Base-by-base conservation (phyloP, 1,140 invertebrate species). In the Himalopsyche phryganea region DNA sequence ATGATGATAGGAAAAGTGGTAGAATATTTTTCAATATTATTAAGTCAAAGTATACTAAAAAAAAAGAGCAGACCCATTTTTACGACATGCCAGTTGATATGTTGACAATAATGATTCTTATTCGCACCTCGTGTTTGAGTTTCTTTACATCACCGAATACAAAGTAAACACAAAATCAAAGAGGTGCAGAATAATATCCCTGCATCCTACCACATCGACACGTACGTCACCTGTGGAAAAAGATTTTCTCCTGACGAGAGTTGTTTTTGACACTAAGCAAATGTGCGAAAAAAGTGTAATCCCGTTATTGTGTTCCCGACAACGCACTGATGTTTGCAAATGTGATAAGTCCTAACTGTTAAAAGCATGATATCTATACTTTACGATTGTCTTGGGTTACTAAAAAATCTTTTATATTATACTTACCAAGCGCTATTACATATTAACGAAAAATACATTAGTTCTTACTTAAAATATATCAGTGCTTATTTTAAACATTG, bases 201-300 rank as follows among this genome's bases (percentile, higher is more conserved):
- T 11, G 36, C 48, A 50, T 28, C 9, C 9, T 28, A 9, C 23
- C 23, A 9, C 9, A 28, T 5, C 15, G 33, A 50, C 15, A 50
- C 48, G 38, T 50, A 50, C 48, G 38, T 35, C 48, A 50, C 48
- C 48, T 50, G 48, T 50, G 48, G 23, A 50, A 50, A 50, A 48
- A 50, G 38, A 50, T 18, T 32, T 35, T 18, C 48, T 50, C 36
- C 36, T 35, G 18, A n/a, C n/a, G n/a, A n/a, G 38, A 32, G 48
- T 32, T 38, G 32, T 38, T 50, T 40, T 38, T 14, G 50, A 41
- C 38, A 41, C 50, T 40, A 42, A n/a, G 23, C 38, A 51, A 51
- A 51, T 41, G 41, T 41, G 38, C 35, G 50, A 40, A 50, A 51
- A 50, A 51, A 51, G 1, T 33, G 1, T 45, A 54, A 54, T 54